Base-by-base conservation (phyloP, 2,888 invertebrate species). In the Elmis aenea region DNA sequence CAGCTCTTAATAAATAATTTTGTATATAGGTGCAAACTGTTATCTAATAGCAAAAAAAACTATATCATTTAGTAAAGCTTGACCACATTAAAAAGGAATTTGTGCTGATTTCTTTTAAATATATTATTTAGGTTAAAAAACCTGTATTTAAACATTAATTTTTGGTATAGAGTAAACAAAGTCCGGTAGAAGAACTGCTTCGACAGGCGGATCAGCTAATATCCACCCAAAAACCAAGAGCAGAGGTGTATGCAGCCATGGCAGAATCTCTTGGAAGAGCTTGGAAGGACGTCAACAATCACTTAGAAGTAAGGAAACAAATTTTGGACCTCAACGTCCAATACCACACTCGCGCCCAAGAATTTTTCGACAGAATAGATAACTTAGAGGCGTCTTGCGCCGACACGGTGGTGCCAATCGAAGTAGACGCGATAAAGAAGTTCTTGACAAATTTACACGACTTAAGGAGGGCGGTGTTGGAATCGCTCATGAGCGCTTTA, bases 211-310 rank as follows among this genome's bases (percentile, higher is more conserved):
- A 92, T 66, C 82, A 83, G 57, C 71, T 89, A 48, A 83, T 89
- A 51, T 79, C 83, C 33, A 82, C 81, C 14, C 84, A 86, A 59
- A 78, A 80, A 58, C 84, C 85, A 20, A 72, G 78, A 51, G 79
- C 81, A 14, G 84, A 85, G 67, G 85, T 91, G 14, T 87, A 90
- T 64, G 81, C 84, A 37, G 89, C 90, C 18, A 92, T 92, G 91
- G 89, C 89, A 9, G 85, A 87, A 60, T 82, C 82, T 3, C 62
- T 84, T 27, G 79, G 79, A 35, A 71, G 76, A 40, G 82, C 82
- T 3, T 92, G 91, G 92, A 79, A 79, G 54, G 89, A 91, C 61
- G 81, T 92, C 36, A 82, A 89, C 62, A 73, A 74, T 45, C 80
- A 87, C 57, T 69, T 92, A 49, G 85, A 88, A 55, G 76, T 82